phyloP scores from a whole-genome alignment of 2,888 invertebrate genomes.

The Noctua fimbriata region DNA sequence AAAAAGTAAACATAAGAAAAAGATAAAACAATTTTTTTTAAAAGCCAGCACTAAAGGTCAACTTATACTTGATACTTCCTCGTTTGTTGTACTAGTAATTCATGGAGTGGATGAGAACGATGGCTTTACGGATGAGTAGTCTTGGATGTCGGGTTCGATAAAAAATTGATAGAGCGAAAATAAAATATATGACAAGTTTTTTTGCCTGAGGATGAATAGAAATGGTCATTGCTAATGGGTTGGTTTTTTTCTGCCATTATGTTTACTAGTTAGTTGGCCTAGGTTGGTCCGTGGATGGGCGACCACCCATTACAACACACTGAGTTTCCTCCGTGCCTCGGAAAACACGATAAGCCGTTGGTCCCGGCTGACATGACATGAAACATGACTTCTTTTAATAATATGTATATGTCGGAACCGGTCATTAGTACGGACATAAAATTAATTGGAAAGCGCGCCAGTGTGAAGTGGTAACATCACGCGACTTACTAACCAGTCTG shows the following conservation, averaged over 20 bases:
- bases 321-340: neutral
- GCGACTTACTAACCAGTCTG: no score
- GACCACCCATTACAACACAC: neutral
- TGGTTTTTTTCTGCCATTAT: neutral
- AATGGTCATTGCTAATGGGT: neutral
- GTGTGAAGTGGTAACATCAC: no score
- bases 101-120: conserved; percentile 40
- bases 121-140: conserved; percentile 8
- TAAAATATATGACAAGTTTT: neutral
- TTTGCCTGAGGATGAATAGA: neutral
- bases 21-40: no score
- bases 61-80: neutral
- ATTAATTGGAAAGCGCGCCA: no score
- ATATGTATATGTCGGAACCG: no score
- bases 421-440: no score
- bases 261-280: neutral
- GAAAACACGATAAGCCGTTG: neutral
- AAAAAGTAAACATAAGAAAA: no score
- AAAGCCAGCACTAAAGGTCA: no score
- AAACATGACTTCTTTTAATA: no score
- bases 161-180: conserved; percentile 18
- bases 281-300: neutral
- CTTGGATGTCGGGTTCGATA: conserved; percentile 29
- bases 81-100: neutral
- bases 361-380: neutral